Conservation (phyloP, 2,797 vertebrate species). For the Zenarchopterus dispar region DNA sequence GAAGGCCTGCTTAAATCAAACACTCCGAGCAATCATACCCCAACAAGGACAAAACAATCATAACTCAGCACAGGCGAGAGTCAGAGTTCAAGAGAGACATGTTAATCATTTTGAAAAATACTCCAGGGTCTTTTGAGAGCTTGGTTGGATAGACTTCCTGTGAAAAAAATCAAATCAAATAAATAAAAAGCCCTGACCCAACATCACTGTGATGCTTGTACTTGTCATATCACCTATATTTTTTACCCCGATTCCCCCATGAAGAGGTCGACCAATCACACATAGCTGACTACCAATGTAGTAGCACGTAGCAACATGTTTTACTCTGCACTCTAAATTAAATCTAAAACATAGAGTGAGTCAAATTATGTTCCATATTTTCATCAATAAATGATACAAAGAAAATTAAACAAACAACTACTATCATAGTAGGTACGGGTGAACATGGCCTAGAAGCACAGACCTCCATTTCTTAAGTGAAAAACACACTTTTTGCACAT, state of each 20-base stretch:
- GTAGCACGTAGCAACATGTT: too few relatives aligned
- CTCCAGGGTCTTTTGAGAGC: constrained; percentile 46
- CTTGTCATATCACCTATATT: constrained; percentile 32
- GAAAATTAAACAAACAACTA: too few relatives aligned
- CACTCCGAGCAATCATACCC: constrained; percentile 75
- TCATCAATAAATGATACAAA: too few relatives aligned
- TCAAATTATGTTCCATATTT: too few relatives aligned
- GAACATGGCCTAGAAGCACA: too few relatives aligned
- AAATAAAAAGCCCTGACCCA: constrained; percentile 29
- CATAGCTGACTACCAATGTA: too few relatives aligned
- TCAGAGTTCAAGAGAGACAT: constrained; percentile 76
- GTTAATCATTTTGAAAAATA: constrained; percentile 71
- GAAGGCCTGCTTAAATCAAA: constrained; percentile 66
- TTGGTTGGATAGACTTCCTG: constrained; percentile 35
- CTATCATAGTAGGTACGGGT: too few relatives aligned
- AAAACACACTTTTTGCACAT: too few relatives aligned
- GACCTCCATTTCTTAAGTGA: too few relatives aligned
- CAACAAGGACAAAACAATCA: constrained; percentile 72
- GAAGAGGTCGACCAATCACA: too few relatives aligned
- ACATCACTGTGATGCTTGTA: constrained; percentile 25
- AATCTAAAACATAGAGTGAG: too few relatives aligned
- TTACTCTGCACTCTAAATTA: too few relatives aligned
- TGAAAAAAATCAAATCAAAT: constrained; percentile 27
- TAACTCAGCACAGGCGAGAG: constrained; percentile 49
- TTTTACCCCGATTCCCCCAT: constrained; percentile 12